Evolutionary conservation across 2,888 invertebrate genomes (phyloP), one percentile per base, ranked within the genome.

Genomic region (Mythimna albipuncta): DNA sequence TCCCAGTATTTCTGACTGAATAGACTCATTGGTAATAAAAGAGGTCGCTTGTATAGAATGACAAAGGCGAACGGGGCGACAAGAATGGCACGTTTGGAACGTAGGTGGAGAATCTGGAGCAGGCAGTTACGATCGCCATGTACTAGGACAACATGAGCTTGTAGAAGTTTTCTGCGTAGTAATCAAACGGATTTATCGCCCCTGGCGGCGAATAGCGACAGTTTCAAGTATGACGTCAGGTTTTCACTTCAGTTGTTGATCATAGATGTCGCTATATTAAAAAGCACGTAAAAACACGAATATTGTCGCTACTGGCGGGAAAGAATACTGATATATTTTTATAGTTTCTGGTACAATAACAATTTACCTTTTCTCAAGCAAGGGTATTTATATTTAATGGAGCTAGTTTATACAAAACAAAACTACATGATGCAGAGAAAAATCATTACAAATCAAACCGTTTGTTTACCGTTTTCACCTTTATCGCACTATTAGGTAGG

Each of bases 81-180:
- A 77, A 87, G 85, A 91, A 92, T 93, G 94, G 96, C 90, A 96
- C 93, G 96, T 88, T 94, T 89, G 96, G 96, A 95, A 96, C 96
- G 96, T 93, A 88, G 86, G 91, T 94, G 94, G 96, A 96, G 96
- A 96, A 96, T 96, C 96, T 96, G 95, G 96, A 96, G 95, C 96
- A 95, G 96, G 94, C 94, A 91, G 94, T 94, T 94, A 93, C 94
- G 95, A 95, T 96, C 95, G 95, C 95, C 93, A 93, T 91, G 93
- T 95, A 96, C 94, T 90, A 95, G 94, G 95, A 87, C 66, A 84
- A 75, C 92, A 96, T 91, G 84, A 86, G 26, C 2, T 0, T 3
- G 3, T 9, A 85, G 72, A 35, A 63, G 13, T 21, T n/a, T 19
- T 41, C 9, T 13, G 26, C n/a, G 44, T 19, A 78, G 79, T 44